Percentiles rank a stretch among this genome's conserved stretches.
Evolutionary conservation across 1,140 invertebrate genomes (phyloP).

Genomic region (Stegodyphus dumicola): DNA sequence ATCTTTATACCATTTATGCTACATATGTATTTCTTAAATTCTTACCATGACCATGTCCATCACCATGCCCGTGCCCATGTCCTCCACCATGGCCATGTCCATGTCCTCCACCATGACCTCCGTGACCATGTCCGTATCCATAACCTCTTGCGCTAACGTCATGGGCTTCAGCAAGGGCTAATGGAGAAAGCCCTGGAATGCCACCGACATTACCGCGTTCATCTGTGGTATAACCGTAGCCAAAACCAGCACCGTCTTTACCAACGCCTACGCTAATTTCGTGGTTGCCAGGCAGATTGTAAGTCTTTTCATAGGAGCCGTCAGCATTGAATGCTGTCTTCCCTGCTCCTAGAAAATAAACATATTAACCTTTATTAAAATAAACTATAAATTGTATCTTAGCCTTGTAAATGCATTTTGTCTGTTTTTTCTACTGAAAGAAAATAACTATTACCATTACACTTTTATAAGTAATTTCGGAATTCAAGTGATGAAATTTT

Average conservation of each 20-base stretch:
- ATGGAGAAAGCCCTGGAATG: neutral
- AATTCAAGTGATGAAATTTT: too few relatives aligned
- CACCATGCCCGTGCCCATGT: neutral
- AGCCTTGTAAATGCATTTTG: too few relatives aligned
- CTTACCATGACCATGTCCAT: neutral
- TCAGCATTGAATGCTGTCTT: conserved; percentile 1
- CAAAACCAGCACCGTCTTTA: conserved; percentile 27
- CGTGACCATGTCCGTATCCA: conserved; percentile 13
- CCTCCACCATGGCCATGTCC: neutral
- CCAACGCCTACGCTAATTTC: conserved; percentile 24
- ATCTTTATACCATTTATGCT: too few relatives aligned
- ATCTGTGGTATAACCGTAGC: conserved; percentile 44
- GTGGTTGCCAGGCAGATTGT: conserved; percentile 24
- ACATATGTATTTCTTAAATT: too few relatives aligned
- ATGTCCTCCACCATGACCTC: conserved; percentile 15
- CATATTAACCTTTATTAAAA: too few relatives aligned
- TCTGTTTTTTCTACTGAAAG: too few relatives aligned
- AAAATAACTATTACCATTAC: too few relatives aligned
- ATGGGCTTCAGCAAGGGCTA: conserved; percentile 21
- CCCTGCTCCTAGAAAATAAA: neutral
- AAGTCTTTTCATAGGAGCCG: conserved; percentile 16
- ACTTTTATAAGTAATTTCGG: too few relatives aligned
- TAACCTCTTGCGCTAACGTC: conserved; percentile 22
- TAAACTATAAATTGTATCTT: too few relatives aligned
- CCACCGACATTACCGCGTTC: conserved; percentile 41